phyloP scores from a whole-genome alignment of 2,113 vertebrate species.

The Egretta garzetta region DNA sequence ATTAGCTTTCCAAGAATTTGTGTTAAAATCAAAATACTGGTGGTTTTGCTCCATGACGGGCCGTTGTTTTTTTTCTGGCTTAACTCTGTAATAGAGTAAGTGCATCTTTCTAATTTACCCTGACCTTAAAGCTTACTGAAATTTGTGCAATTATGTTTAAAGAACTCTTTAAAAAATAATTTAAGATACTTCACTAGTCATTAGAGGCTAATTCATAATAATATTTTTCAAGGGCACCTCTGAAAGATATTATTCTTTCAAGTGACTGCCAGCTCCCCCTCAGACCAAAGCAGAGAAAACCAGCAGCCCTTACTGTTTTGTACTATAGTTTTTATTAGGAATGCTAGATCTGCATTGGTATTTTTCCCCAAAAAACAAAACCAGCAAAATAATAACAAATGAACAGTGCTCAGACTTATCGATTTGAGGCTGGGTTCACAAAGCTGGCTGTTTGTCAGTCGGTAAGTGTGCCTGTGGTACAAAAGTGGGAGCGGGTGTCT shows the following conservation, averaged over 20 bases:
- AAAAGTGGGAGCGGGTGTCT: not conserved
- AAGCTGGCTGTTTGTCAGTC: not conserved
- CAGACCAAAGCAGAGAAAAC: not conserved
- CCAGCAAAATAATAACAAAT: not conserved
- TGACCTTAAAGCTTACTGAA: not conserved
- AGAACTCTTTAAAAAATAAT: not conserved
- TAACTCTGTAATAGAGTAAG: not conserved
- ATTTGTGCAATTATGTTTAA: not conserved
- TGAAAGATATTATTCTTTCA: not conserved
- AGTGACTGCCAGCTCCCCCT: not conserved
- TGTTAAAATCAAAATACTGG: not conserved
- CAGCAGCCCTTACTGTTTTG: not conserved
- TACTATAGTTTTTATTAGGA: not conserved
- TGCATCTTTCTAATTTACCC: not conserved
- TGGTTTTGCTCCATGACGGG: not conserved
- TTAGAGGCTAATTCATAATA: not conserved
- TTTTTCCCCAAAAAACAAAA: not conserved
- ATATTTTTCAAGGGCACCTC: not conserved
- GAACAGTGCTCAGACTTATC: not conserved
- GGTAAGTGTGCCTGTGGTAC: not conserved
- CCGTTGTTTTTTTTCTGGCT: not conserved
- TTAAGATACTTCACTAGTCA: not conserved
- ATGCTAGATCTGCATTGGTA: not conserved
- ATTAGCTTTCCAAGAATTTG: not conserved
- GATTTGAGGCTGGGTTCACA: not conserved